A percentile compares a stretch with the other conserved stretches of the same genome.
phyloP scores from a whole-genome alignment of 1,140 invertebrate genomes.

The Stenopsyche tienmushanensis region DNA sequence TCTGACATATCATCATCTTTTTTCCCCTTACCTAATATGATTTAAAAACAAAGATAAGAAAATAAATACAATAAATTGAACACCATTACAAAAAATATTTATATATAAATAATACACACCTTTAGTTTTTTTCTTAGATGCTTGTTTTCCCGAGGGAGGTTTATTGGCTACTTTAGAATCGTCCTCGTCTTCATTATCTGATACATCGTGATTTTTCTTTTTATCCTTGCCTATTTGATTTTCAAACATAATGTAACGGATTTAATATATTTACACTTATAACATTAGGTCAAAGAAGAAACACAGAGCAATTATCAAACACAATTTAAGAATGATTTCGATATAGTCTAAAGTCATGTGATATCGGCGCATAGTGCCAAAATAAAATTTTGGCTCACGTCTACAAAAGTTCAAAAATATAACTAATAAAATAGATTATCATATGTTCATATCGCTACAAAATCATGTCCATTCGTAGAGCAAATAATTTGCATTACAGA shows the following conservation, averaged over 20 bases:
- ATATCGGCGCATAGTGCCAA: no score
- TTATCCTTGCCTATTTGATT: conserved; percentile 37
- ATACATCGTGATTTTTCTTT: conserved; percentile 33
- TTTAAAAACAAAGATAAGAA: neutral
- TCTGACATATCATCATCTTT: conserved; percentile 57
- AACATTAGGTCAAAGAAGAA: neutral
- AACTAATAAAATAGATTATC: no score
- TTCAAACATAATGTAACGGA: conserved; percentile 12
- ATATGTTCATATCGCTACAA: no score
- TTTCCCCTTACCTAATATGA: conserved; percentile 51
- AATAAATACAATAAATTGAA: neutral
- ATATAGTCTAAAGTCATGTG: no score
- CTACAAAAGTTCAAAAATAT: no score
- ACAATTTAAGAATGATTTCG: no score
- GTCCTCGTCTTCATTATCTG: conserved; percentile 29
- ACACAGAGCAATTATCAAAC: no score
- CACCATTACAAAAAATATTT: conserved; percentile 2
- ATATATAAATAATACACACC: conserved; percentile 20
- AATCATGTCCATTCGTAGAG: no score
- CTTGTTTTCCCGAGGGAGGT: conserved; percentile 32
- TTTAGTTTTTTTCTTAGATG: conserved; percentile 35
- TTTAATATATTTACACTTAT: neutral
- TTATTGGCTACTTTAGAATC: conserved; percentile 27
- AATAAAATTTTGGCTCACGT: no score
- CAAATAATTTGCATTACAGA: no score